A percentile compares a stretch with the other conserved stretches of the same genome.
Conservation (phyloP, 1,140 invertebrate species). For the Bombus ignitus region DNA sequence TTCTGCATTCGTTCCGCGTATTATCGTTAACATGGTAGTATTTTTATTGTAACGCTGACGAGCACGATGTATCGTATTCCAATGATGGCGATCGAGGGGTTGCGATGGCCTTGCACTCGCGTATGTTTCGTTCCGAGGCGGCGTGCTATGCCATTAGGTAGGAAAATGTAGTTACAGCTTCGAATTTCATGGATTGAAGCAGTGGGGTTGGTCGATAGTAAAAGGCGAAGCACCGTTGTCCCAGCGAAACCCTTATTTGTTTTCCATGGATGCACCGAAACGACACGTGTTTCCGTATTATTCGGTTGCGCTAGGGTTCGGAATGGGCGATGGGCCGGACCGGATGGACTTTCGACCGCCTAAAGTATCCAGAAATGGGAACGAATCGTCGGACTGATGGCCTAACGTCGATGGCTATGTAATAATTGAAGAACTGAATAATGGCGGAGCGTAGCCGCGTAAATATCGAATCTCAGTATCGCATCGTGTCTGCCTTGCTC, state of each 20-base stretch:
- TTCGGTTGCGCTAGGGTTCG: constrained; percentile 12
- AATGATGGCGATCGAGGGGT: neutral
- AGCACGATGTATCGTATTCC: neutral
- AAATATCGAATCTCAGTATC: constrained; percentile 28
- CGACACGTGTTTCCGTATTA: constrained; percentile 53
- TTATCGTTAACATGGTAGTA: neutral
- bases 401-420: constrained; percentile 14
- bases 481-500: neutral
- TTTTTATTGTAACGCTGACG: neutral
- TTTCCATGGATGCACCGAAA: constrained; percentile 36
- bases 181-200: constrained; percentile 8
- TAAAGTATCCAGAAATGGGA: neutral
- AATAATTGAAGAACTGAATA: constrained; percentile 35
- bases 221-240: neutral
- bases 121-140: neutral
- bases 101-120: neutral
- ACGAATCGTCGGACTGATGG: constrained; percentile 27
- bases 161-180: constrained; percentile 24
- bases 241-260: constrained; percentile 52
- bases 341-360: constrained; percentile 1
- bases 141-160: neutral
- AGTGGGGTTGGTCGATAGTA: neutral
- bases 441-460: constrained; percentile 1
- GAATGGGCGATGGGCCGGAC: neutral
- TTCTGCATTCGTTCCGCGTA: neutral